Base-by-base conservation (phyloP, 30 jellyfish, hydroid and myxozoan genomes). In the Turritopsis dohrnii region DNA sequence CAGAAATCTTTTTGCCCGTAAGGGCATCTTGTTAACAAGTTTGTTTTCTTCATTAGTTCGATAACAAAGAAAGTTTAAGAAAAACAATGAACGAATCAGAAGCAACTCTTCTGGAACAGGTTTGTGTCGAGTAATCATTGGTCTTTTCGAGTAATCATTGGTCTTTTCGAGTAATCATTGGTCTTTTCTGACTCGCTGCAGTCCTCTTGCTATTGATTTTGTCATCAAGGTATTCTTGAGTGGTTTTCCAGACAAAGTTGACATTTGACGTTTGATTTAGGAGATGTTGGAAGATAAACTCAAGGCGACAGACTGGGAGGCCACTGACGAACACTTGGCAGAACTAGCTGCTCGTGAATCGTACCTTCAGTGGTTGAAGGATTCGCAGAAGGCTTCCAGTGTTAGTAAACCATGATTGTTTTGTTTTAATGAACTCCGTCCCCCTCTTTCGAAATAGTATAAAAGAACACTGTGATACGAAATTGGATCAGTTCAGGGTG, bases 251-350 rank as follows among this genome's bases (percentile, higher is more conserved):
- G n/a, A n/a, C n/a, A n/a, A n/a, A n/a, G n/a, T 71, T 79, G 18
- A 25, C 21, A 52, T 28, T 25, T 52, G 7, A 21, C n/a, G n/a
- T 13, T n/a, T 25, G 28, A 25, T 54, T 29, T 54, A 93, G 98
- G 98, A 86, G 53, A 93, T 93, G 98, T 86, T 93, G 26, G 71
- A 88, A 85, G 98, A 93, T 76, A 93, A 93, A 81, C 65, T 88
- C 53, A 93, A 88, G 54, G 98, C 96, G 1, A 93, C 98, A 0
- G 98, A 93, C 71, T 93, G 98, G 98, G 98, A 93, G 76, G 94
- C 98, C 22, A 88, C 98, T 21, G 98, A 93, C 71, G 98, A 93
- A 82, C 90, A 90, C 16, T 27, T 93, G 85, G 86, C 96, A 27
- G 98, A 93, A 88, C 71, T 87, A 1, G 95, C 90, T 0, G 96